These are phyloP conservation scores for Serinus canaria DNA, from an alignment of 2,113 vertebrate species.

Conservation along the genomic window DNA sequence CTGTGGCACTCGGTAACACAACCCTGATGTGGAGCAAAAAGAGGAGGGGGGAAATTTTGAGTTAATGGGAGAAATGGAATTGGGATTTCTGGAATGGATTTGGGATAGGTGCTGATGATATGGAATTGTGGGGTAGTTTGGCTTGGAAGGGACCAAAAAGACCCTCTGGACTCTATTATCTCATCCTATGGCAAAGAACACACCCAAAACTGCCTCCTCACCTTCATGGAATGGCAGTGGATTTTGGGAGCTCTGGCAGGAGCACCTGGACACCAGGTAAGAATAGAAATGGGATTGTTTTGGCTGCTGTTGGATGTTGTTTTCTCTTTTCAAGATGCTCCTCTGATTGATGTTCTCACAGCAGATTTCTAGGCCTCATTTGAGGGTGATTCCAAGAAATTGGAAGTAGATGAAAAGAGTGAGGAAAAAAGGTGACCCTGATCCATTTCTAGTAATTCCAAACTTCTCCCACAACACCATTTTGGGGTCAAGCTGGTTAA, in stretches of 20 bases:
- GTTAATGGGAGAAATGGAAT: no score
- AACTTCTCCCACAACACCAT: not conserved
- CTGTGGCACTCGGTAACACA: not conserved
- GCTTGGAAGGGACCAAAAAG: not conserved
- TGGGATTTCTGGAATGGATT: not conserved
- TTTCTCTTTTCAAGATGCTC: not conserved
- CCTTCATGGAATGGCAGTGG: not conserved
- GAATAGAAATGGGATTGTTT: not conserved
- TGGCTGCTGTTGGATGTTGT: not conserved
- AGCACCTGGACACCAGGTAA: not conserved
- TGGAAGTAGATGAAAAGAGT: not conserved
- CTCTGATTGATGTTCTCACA: not conserved
- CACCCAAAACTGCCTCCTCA: not conserved
- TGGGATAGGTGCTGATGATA: not conserved
- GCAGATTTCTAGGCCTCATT: not conserved
- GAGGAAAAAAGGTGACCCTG: not conserved
- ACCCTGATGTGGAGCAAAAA: not conserved
- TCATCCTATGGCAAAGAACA: not conserved
- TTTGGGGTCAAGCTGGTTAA: not conserved
- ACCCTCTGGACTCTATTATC: not conserved
- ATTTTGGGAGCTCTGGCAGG: not conserved
- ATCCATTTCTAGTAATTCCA: not conserved
- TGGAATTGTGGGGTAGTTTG: not conserved
- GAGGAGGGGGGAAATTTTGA: not conserved
- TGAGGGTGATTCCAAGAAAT: not conserved